Percentiles rank a stretch among this genome's conserved stretches.
Conservation (phyloP, 2,888 invertebrate species). For the Antheraea assamensis region DNA sequence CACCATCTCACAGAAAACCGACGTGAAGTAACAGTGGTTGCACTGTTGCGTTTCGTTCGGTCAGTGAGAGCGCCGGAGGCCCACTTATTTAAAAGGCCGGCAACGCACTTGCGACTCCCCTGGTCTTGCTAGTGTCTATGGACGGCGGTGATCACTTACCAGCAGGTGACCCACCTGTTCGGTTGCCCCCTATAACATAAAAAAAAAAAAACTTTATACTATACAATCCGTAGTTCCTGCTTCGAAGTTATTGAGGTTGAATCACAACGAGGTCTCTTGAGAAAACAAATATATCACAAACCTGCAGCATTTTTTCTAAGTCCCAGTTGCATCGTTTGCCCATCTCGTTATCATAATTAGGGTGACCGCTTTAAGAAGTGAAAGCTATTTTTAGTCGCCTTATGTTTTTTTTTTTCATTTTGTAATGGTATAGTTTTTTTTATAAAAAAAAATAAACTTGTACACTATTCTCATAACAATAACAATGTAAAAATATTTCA, state of each 20-base stretch:
- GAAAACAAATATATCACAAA: not conserved
- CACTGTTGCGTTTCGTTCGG: too few species aligned
- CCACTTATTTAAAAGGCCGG: too few species aligned
- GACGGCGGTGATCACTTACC: too few species aligned
- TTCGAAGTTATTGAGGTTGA: not conserved
- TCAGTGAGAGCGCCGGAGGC: too few species aligned
- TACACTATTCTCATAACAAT: constrained; percentile 5
- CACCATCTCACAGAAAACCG: too few species aligned
- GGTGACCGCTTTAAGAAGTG: constrained; percentile 1
- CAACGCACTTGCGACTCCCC: too few species aligned
- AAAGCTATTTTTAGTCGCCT: not conserved
- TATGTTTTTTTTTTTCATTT: not conserved
- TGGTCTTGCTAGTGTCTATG: too few species aligned
- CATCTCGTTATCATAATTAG: not conserved
- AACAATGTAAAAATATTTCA: constrained; percentile 21
- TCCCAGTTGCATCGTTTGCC: not conserved
- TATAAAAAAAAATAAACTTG: not conserved
- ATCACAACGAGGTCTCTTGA: constrained; percentile 1
- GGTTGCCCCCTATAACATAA: too few species aligned
- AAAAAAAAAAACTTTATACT: not conserved
- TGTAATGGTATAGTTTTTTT: not conserved
- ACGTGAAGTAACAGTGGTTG: too few species aligned
- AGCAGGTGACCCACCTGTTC: too few species aligned
- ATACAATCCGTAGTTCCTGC: not conserved
- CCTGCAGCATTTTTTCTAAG: not conserved